phyloP scores from a whole-genome alignment of 1,140 invertebrate species.

The Coboldia fuscipes region DNA sequence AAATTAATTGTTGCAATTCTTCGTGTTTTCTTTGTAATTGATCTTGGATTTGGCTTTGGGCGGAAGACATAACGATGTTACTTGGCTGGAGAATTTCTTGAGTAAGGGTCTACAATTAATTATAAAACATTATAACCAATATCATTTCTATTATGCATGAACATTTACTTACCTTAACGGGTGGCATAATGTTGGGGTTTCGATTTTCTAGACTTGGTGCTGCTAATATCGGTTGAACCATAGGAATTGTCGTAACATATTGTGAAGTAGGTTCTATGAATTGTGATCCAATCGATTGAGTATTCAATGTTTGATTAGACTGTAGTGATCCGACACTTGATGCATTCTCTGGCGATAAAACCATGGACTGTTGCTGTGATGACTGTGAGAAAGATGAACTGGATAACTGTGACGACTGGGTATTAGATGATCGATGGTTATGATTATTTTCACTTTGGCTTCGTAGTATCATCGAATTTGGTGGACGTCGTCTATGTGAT shows the following conservation, averaged over 20 bases:
- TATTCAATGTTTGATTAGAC: no score
- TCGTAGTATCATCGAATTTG: neutral
- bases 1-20: conserved; percentile 61
- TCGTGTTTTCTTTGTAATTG: conserved; percentile 66
- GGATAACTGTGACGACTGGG: conserved; percentile 5
- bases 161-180: conserved; percentile 8
- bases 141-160: neutral
- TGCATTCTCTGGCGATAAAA: no score
- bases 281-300: no score
- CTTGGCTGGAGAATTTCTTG: conserved; percentile 22
- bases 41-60: conserved; percentile 44
- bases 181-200: conserved; percentile 9
- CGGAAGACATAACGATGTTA: conserved; percentile 29
- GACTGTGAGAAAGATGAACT: neutral
- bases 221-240: neutral
- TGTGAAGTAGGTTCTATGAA: no score
- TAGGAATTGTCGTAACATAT: neutral
- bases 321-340: no score
- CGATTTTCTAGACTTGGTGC: neutral
- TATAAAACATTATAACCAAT: neutral
- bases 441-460: neutral
- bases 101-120: neutral
- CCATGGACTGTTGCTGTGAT: neutral
- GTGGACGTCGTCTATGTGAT: neutral
- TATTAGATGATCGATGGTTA: no score